Conservation (phyloP, 2,113 vertebrate genomes). For the Bungarus multicinctus region DNA sequence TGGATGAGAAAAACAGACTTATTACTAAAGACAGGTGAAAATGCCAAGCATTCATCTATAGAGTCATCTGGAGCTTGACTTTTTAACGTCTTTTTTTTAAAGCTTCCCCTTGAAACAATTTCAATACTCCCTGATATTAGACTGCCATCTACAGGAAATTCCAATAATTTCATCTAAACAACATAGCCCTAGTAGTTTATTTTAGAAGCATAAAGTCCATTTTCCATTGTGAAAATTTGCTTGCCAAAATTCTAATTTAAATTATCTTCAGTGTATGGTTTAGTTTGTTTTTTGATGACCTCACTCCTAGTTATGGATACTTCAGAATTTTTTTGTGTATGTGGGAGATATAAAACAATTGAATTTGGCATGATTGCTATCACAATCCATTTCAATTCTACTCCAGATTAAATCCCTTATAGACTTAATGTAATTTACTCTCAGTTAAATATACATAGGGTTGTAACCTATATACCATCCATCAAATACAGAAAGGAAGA, state of each 20-base stretch:
- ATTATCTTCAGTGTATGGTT: neutral
- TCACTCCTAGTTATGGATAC: neutral
- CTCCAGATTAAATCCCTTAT: neutral
- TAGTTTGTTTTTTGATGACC: neutral
- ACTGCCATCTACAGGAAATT: slow-evolving; percentile 20
- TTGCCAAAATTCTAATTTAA: neutral
- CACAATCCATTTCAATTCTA: neutral
- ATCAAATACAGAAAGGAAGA: neutral
- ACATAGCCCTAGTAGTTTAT: neutral
- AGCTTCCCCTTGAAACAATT: neutral
- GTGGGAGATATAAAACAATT: neutral
- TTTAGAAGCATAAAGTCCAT: neutral
- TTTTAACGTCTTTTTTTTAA: neutral
- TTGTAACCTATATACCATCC: neutral
- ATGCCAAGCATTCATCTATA: neutral
- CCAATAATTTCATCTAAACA: neutral
- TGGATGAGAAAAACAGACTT: neutral
- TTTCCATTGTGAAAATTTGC: neutral
- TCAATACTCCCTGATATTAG: neutral
- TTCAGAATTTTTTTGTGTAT: neutral
- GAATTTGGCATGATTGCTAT: neutral
- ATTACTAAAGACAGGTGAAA: neutral
- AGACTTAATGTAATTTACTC: neutral
- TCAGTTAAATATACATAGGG: neutral
- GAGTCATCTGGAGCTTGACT: neutral